Base-by-base conservation (phyloP, 2,113 vertebrate species). In the Lycaon pictus region DNA sequence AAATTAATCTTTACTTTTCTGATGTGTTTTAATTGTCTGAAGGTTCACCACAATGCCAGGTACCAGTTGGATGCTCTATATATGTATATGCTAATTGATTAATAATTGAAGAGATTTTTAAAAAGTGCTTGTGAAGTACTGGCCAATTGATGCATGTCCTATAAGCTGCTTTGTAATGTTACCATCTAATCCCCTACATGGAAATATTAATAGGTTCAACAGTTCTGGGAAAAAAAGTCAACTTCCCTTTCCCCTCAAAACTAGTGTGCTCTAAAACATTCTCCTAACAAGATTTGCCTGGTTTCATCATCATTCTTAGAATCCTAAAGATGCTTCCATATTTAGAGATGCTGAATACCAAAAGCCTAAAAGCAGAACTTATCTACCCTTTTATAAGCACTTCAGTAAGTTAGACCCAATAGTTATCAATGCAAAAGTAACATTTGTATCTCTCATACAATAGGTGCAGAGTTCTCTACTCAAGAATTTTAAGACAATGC, bases 291-390 rank as follows among this genome's bases (percentile, higher is more conserved):
- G 37, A 91, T 91, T 95, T 72, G 25, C 69, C 81, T 79, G 62
- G 29, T 85, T 88, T 67, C 29, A 91, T 60, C 56, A 83, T 71
- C 55, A 89, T 79, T 89, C 55, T 96, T 79, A 97, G 88, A 83
- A 91, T 97, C 95, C 89, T 95, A 95, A 96, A 91, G 86, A 63
- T 58, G 60, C 35, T 95, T 96, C 67, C 81, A 67, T 83, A 96
- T 96, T 93, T 94, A 96, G 72, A 96, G 20, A 10, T 65, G 62
- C 43, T 94, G 72, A 97, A 96, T 95, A 97, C 53, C 65, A 86
- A 96, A 96, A 96, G 48, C 37, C 90, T 84, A 84, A 97, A 89
- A 82, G 56, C 20, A 7, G 43, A 76, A 53, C n/a, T 93, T 72
- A 92, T 96, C 32, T 97, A 93, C 56, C 60, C 96, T 95, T 92